phyloP scores from a whole-genome alignment of 1,140 invertebrate genomes.

The Periplaneta americana region DNA sequence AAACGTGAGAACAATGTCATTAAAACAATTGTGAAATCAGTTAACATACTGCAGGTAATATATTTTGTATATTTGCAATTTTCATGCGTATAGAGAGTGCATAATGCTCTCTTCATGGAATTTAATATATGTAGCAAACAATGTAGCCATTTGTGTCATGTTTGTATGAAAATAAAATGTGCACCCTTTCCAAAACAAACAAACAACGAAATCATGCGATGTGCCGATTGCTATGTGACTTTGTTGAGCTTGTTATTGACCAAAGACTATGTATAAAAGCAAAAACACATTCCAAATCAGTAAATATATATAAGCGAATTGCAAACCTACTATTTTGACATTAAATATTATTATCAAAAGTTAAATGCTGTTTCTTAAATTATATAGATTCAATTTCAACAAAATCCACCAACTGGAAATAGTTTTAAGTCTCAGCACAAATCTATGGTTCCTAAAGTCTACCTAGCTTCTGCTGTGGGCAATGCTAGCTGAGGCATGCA shows the following conservation, averaged over 20 bases:
- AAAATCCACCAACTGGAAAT: background rate
- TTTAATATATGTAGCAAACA: background rate
- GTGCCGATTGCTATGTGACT: background rate
- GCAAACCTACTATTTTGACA: slow-evolving; percentile 25
- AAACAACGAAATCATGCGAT: background rate
- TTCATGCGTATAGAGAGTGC: background rate
- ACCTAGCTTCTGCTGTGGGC: too few relatives aligned
- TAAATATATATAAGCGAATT: slow-evolving; percentile 25
- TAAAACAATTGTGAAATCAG: background rate
- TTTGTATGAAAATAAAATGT: background rate
- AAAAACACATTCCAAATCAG: slow-evolving; percentile 24
- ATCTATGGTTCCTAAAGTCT: background rate
- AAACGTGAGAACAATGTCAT: background rate
- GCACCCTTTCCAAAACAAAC: background rate
- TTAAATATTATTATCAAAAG: slow-evolving; percentile 9
- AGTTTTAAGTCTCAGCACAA: background rate
- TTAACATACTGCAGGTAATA: background rate
- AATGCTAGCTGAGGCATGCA: background rate
- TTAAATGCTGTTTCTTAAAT: background rate
- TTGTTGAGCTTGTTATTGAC: background rate
- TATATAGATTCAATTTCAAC: background rate
- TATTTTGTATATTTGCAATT: background rate
- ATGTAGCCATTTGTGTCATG: background rate
- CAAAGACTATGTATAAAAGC: slow-evolving; percentile 28
- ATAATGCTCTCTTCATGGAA: background rate